A percentile compares a stretch with the other conserved stretches of the same genome.
These are phyloP conservation scores for Rhinoraja longicauda DNA, from an alignment of 2,797 vertebrate genomes.

Conservation along the genomic window DNA sequence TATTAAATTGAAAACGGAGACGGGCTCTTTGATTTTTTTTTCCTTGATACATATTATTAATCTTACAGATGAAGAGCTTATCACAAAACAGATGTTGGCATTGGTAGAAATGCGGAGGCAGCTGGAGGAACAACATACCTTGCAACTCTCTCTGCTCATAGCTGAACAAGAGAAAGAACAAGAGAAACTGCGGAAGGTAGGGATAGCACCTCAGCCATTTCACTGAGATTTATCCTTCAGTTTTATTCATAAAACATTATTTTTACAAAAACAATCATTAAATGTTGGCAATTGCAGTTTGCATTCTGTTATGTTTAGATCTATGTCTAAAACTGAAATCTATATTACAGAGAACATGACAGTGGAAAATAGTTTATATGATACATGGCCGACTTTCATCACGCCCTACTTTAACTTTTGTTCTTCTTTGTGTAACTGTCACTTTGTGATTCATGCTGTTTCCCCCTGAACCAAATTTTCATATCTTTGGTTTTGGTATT, in stretches of 20 bases:
- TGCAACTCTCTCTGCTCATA: constrained; percentile 75
- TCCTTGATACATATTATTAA: too few species aligned
- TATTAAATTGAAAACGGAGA: not conserved
- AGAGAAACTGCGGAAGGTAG: constrained; percentile 72
- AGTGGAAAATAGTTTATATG: not conserved
- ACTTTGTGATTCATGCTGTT: not conserved
- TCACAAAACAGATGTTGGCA: constrained; percentile 67
- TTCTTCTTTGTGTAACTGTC: not conserved
- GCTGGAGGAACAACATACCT: constrained; percentile 78
- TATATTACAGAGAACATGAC: not conserved
- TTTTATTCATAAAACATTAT: not conserved
- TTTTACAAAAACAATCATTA: not conserved
- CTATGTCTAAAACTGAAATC: not conserved
- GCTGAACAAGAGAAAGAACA: constrained; percentile 85
- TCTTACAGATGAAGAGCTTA: constrained; percentile 55
- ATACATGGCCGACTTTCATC: too few species aligned
- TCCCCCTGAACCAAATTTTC: not conserved
- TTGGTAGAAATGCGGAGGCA: constrained; percentile 79
- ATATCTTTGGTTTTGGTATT: not conserved
- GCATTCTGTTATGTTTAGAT: not conserved
- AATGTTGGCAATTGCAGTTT: not conserved
- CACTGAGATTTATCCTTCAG: not conserved
- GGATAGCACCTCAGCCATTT: constrained; percentile 36
- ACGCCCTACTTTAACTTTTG: not conserved
- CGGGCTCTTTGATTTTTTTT: not conserved